Conservation (phyloP, 2,113 vertebrate species). For the Formicarius rufipectus region DNA sequence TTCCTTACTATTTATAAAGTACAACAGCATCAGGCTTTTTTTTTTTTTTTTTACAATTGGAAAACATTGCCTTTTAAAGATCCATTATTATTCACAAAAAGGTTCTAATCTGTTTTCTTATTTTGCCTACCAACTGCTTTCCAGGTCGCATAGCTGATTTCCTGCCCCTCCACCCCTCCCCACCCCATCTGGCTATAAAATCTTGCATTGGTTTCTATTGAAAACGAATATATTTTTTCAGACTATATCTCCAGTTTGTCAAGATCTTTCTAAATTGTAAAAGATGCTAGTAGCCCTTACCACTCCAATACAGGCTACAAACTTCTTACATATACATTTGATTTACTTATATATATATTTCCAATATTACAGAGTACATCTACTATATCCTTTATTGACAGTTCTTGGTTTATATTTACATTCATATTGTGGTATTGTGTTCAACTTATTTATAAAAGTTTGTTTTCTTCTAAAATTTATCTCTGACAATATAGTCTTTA, state of each 20-base stretch:
- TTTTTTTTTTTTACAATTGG: neutral
- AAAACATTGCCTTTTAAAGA: neutral
- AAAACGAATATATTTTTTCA: neutral
- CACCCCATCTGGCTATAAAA: too few relatives aligned
- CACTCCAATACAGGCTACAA: neutral
- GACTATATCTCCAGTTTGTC: neutral
- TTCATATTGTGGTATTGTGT: neutral
- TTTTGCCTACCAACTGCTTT: neutral
- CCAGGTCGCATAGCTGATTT: neutral
- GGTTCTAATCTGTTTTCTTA: neutral
- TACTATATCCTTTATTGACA: neutral
- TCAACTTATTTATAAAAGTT: neutral
- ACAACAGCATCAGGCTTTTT: fast-evolving
- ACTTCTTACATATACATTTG: neutral
- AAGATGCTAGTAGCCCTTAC: neutral
- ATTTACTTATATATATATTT: neutral
- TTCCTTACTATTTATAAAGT: neutral
- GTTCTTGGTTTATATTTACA: neutral
- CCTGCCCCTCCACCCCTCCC: too few relatives aligned
- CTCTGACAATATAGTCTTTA: neutral
- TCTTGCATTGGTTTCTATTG: neutral
- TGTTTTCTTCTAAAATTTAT: neutral
- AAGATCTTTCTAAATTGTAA: neutral
- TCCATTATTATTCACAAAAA: neutral
- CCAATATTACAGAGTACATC: neutral